These are phyloP conservation scores for Barypeithes pellucidus DNA, from an alignment of 2,888 invertebrate genomes.

Conservation along the genomic window DNA sequence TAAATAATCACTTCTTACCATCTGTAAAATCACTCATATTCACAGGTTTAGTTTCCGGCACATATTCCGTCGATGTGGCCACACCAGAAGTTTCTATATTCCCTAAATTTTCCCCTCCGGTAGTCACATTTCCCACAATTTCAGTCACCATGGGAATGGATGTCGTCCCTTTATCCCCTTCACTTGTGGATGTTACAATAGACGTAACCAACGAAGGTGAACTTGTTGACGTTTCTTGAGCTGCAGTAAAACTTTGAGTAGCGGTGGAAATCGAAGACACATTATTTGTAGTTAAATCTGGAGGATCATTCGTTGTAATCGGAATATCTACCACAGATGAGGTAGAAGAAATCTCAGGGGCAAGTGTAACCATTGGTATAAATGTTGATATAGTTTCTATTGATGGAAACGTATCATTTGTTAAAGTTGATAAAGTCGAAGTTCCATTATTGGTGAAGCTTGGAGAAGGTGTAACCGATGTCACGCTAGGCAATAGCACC, in stretches of 20 bases:
- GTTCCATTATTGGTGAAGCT: slow-evolving; percentile 23
- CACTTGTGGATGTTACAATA: slow-evolving; percentile 35
- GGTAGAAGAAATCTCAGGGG: slow-evolving; percentile 39
- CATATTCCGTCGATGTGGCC: slow-evolving; percentile 21
- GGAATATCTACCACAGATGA: not conserved
- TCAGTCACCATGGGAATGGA: slow-evolving; percentile 23
- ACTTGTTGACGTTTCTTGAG: not conserved
- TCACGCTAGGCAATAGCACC: slow-evolving; percentile 74
- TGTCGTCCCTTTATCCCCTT: slow-evolving; percentile 32
- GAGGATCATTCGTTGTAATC: not conserved
- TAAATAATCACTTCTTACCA: slow-evolving; percentile 62
- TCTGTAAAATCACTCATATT: slow-evolving; percentile 70
- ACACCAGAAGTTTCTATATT: slow-evolving; percentile 23
- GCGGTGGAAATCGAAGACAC: not conserved
- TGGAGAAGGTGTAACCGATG: slow-evolving; percentile 43
- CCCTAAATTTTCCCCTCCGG: not conserved
- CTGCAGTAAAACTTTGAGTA: slow-evolving; percentile 27
- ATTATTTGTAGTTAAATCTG: slow-evolving; percentile 3
- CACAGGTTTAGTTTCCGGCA: slow-evolving; percentile 55
- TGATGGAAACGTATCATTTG: not conserved
- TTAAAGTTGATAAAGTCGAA: not conserved
- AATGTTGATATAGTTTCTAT: slow-evolving; percentile 24
- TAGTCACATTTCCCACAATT: slow-evolving; percentile 11
- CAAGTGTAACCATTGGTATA: slow-evolving; percentile 37
- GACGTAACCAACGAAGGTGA: slow-evolving; percentile 24